Percentiles rank a stretch among this genome's conserved stretches.
Evolutionary conservation across 2,113 vertebrate species (phyloP).

Genomic region (Gymnogyps californianus): DNA sequence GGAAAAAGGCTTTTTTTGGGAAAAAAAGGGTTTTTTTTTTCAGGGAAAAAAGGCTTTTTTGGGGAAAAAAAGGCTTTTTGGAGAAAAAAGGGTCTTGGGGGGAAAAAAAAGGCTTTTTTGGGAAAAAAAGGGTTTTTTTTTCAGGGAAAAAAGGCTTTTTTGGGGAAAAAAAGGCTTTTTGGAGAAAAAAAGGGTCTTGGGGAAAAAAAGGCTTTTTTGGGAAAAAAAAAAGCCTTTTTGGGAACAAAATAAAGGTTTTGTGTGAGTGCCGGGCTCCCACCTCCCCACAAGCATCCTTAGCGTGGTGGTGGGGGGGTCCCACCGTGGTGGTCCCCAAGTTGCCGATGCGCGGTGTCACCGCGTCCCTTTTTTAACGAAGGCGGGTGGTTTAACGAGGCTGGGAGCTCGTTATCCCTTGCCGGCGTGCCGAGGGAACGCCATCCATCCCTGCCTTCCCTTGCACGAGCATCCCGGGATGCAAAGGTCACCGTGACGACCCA

Average conservation of each 20-base stretch:
- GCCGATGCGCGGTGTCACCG: accelerated
- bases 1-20: too few relatives aligned
- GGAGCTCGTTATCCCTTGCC: background rate
- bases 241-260: background rate
- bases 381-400: background rate
- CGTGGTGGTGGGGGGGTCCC: accelerated
- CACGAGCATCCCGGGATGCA: accelerated
- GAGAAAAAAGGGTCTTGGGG: too few relatives aligned
- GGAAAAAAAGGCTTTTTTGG: background rate
- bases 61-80: too few relatives aligned
- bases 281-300: background rate
- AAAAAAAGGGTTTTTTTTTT: too few relatives aligned
- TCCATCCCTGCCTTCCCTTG: background rate
- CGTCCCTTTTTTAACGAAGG: background rate
- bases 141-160: too few relatives aligned
- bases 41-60: too few relatives aligned
- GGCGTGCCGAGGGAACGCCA: accelerated
- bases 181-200: too few relatives aligned
- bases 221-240: background rate
- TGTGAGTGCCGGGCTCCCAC: background rate
- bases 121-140: too few relatives aligned
- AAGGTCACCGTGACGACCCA: background rate
- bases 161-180: too few relatives aligned
- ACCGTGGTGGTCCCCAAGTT: accelerated
- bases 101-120: too few relatives aligned